Conservation (phyloP, 2,888 invertebrate species). For the Chalcosyrphus nemorum region DNA sequence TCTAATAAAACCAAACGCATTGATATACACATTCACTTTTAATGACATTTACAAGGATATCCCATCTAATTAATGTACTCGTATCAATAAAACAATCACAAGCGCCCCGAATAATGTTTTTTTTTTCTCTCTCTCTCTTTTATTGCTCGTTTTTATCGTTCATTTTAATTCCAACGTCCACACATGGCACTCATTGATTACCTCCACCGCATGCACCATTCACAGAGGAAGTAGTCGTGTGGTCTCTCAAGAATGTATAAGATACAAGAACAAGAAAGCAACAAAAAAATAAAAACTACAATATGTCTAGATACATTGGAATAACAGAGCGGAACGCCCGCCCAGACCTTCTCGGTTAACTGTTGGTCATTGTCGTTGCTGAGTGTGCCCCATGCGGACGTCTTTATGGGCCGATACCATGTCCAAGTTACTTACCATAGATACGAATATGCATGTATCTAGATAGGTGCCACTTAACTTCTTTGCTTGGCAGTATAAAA, state of each 20-base stretch:
- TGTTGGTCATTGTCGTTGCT: conserved; percentile 18
- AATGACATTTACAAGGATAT: conserved; percentile 17
- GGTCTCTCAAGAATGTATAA: conserved; percentile 35
- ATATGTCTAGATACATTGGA: no score
- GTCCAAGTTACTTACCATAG: conserved; percentile 21
- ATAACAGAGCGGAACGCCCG: conserved; percentile 46
- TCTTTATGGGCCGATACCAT: conserved; percentile 32
- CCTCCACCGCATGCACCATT: conserved; percentile 1
- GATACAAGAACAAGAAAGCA: conserved; percentile 19
- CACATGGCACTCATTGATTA: conserved; percentile 23
- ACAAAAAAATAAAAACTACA: no score
- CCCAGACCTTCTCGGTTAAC: conserved; percentile 34
- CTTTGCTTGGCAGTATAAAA: conserved; percentile 11
- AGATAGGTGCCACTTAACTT: conserved; percentile 34
- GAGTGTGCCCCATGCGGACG: conserved; percentile 40
- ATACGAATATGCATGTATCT: background rate
- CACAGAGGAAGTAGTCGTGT: conserved; percentile 32
- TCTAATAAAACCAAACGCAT: background rate
- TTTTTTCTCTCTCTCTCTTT: no score
- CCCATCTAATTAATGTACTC: conserved; percentile 18
- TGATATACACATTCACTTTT: background rate
- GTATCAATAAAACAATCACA: conserved; percentile 32
- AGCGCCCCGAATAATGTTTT: background rate
- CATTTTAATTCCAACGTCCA: conserved; percentile 27
- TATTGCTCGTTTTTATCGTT: background rate